A percentile compares a stretch with the other conserved stretches of the same genome.
Conservation (phyloP, 2,113 vertebrate species). For the Monopterus albus region DNA sequence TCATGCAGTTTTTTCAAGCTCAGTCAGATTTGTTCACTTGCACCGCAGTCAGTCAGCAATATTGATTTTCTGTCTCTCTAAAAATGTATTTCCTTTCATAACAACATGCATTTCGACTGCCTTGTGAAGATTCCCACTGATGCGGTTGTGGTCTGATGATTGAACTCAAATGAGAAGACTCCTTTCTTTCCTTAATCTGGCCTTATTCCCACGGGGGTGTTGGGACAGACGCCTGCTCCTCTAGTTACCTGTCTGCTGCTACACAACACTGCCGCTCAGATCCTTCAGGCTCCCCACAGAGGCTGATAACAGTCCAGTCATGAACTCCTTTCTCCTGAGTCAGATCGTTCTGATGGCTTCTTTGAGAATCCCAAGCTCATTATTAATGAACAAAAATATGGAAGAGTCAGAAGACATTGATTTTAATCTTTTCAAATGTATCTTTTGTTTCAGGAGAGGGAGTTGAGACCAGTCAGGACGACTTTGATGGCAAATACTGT, state of each 20-base stretch:
- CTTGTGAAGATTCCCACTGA: conserved; percentile 63
- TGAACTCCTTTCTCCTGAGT: conserved; percentile 43
- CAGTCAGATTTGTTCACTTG: conserved; percentile 72
- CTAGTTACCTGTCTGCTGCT: conserved; percentile 57
- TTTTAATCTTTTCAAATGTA: conserved; percentile 71
- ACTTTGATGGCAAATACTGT: conserved; percentile 54
- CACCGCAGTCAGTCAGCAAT: conserved; percentile 70
- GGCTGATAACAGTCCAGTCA: conserved; percentile 18
- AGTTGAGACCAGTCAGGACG: conserved; percentile 6
- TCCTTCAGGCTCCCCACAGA: conserved; percentile 28
- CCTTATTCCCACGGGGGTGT: conserved; percentile 35
- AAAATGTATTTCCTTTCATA: conserved; percentile 76
- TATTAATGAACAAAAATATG: conserved; percentile 69
- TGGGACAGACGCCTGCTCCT: conserved; percentile 42
- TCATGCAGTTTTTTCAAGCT: conserved; percentile 75
- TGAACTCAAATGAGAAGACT: conserved; percentile 54
- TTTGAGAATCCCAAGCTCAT: conserved; percentile 64
- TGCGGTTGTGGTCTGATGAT: conserved; percentile 59
- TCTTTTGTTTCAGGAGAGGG: conserved; percentile 32
- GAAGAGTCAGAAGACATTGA: conserved; percentile 63
- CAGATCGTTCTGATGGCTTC: conserved; percentile 47
- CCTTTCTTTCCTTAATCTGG: conserved; percentile 46
- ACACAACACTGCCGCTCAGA: conserved; percentile 37
- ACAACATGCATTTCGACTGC: conserved; percentile 64
- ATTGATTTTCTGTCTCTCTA: conserved; percentile 74